Evolutionary conservation across 23 tunicate genomes (phyloP), one percentile per base, ranked within the genome.

Genomic region (Clavelina lepadiformis): DNA sequence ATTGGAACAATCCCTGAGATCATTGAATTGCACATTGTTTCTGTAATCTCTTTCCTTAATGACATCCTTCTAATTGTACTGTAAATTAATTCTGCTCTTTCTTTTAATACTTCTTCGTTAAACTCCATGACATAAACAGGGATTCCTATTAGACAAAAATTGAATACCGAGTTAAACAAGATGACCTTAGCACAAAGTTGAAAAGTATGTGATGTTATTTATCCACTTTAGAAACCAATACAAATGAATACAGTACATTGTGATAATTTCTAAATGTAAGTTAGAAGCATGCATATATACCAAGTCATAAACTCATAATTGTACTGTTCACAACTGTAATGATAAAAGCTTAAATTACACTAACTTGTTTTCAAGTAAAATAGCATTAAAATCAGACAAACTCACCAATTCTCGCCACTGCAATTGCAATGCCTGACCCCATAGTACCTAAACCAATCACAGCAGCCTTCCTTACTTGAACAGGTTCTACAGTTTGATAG

Each of bases 361-460:
- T n/a, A n/a, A n/a, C n/a, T n/a, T n/a, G n/a, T n/a, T n/a, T n/a
- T n/a, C n/a, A n/a, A n/a, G n/a, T n/a, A n/a, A n/a, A n/a, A 53
- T 6, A 53, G 7, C n/a, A 20, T 13, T 53, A 25, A 6, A 22
- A 53, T 18, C 31, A 28, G 36, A 53, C 65, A 29, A 13, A 29
- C 13, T 63, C 6, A 69, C 85, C 76, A 19, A 50, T 46, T 49
- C 24, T 65, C 3, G 73, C 44, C 2, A 73, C 79, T 24, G 52
- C 15, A 1, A 86, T 56, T 4, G 70, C 86, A 28, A 86, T 86
- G 46, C 82, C 82, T 50, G 78, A 34, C 6, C 95, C 95, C 95
- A 86, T 86, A 0, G 95, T 86, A 2, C 95, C 95, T 25, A 79
- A 32, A 1, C 95, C 95, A 31, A 86, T 27, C 38, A 86, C 86